Evolutionary conservation across 2,797 vertebrate genomes (phyloP), one percentile per base, ranked within the genome.

Genomic region (Xenopus petersii): DNA sequence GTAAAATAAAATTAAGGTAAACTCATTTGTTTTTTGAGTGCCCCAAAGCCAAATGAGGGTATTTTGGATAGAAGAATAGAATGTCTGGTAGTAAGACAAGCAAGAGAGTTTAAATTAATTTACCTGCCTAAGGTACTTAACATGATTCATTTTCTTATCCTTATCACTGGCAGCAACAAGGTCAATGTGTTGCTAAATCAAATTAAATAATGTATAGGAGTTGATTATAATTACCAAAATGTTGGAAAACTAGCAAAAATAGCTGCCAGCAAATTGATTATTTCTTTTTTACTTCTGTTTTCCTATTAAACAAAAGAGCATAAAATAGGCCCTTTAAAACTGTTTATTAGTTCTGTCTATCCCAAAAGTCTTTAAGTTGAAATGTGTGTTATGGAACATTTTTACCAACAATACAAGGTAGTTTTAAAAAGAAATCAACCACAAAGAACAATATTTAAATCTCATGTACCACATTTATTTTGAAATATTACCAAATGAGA

Each of bases 91-190:
- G 7, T 51, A 46, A 69, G 73, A 61, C 30, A 69, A 46, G 56
- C n/a, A 62, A 24, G 49, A 69, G 63, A 61, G 59, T n/a, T 42
- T 61, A 75, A 75, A 69, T 63, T 48, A 69, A 69, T 75, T 49
- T 68, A 69, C 66, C 49, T 69, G 73, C 73, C 73, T 42, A 15
- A 24, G 66, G 70, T 78, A 73, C 71, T 79, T 79, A 74, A 70
- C n/a, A 54, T 73, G 71, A 79, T 79, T 70, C 69, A 79, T 79
- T 73, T 12, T 60, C 33, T 62, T 74, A 59, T 79, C 46, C 71
- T 74, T 79, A 73, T 79, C 76, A 70, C 66, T 70, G 71, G 76
- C 71, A 79, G 71, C 71, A 79, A 74, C 66, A 68, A 74, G 76
- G 71, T 79, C 71, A 79, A 54, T 21, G 10, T 74, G 76, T 70